Base-by-base conservation (phyloP, 1,140 invertebrate genomes). In the Mesaphorura yosii region DNA sequence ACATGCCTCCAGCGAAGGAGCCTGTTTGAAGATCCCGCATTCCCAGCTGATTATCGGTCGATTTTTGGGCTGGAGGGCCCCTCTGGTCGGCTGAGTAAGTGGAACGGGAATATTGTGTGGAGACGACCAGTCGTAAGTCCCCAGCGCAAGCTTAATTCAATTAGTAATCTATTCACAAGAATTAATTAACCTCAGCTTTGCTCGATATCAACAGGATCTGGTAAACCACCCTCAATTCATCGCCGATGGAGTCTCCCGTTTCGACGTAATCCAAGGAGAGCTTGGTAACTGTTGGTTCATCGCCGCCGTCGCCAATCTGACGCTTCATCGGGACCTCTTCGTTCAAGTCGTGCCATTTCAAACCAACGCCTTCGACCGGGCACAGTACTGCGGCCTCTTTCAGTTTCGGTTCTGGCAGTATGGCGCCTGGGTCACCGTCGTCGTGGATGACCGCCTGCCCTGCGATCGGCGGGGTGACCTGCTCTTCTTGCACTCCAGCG, bases 231-330 rank as follows among this genome's bases (percentile, higher is more conserved):
- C 77, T 0, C 57, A 74, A 55, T 66, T 77, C 34, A 70, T 78
- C 55, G 68, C 75, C 25, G 72, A 73, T 48, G 77, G 75, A 25
- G 69, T 72, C 39, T 74, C 70, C 53, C 64, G 77, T 49, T 75
- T 76, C 64, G 78, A 80, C 67, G 75, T 79, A 1, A 69, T 76
- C 20, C 78, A 80, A 63, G 78, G 78, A 54, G 73, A 76, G 65
- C 66, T 79, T 0, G 44, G 44, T 7, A 46, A 46, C 19, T 46
- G 44, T 26, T 78, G 76, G 76, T 62, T 77, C 4, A 56, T 78
- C 55, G 77, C 77, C 7, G 77, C 76, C 19, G 68, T 76, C 17
- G 76, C 76, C 12, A 75, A 73, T 47, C 63, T 78, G n/a, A 76
- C 76, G 1, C 64, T 74, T 17, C 69, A 73, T 50, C 64, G 70